These are phyloP conservation scores for Fringilla coelebs DNA, from an alignment of 2,797 vertebrate species.

Conservation along the genomic window DNA sequence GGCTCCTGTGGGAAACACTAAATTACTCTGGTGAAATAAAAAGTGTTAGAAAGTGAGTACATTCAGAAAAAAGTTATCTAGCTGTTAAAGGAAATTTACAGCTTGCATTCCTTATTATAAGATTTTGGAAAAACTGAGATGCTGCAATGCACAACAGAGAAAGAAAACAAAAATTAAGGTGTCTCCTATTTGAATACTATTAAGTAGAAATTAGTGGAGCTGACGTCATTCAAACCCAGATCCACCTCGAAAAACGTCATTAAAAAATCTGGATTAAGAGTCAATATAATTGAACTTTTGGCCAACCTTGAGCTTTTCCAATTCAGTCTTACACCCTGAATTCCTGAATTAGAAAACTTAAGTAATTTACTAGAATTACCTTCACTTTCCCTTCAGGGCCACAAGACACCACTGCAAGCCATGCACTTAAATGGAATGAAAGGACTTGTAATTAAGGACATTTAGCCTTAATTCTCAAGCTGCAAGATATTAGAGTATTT, in stretches of 20 bases:
- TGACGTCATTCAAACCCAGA: neutral
- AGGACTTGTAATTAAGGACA: neutral
- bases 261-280: neutral
- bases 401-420: neutral
- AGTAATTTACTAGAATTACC: neutral
- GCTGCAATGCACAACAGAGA: neutral
- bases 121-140: neutral
- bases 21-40: neutral
- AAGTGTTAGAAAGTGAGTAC: neutral
- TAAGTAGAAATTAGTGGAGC: neutral
- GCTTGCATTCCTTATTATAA: neutral
- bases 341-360: neutral
- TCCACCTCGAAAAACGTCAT: neutral
- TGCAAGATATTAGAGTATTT: neutral
- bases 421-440: neutral
- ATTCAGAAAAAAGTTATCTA: neutral
- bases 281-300: neutral
- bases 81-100: neutral
- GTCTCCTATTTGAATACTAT: neutral
- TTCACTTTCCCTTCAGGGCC: neutral
- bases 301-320: neutral
- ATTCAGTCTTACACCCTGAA: neutral
- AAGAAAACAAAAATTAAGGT: neutral
- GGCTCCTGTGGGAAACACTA: neutral
- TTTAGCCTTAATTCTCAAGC: neutral